phyloP scores from a whole-genome alignment of 2,113 vertebrate genomes.

The Muntiacus reevesi region DNA sequence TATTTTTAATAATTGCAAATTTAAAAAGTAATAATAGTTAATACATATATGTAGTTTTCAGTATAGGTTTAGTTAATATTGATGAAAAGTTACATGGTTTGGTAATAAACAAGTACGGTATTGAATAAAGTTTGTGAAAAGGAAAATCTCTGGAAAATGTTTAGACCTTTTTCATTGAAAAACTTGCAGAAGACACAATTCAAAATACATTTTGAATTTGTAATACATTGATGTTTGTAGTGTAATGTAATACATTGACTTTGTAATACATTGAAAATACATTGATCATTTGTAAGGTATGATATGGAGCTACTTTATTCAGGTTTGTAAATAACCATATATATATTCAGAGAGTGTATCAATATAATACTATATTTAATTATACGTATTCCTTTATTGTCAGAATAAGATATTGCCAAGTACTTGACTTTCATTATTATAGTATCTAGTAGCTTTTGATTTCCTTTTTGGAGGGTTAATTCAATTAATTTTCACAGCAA shows the following conservation, averaged over 20 bases:
- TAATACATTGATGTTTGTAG: neutral
- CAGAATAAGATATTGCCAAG: conserved; percentile 28
- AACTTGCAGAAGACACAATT: neutral
- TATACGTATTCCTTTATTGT: conserved; percentile 35
- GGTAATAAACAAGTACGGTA: neutral
- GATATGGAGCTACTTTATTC: neutral
- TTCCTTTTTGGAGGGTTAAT: conserved; percentile 7
- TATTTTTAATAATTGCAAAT: conserved; percentile 33
- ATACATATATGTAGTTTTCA: neutral
- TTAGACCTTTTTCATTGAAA: conserved; percentile 17
- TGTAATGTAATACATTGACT: neutral
- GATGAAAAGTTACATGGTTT: neutral
- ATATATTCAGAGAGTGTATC: neutral
- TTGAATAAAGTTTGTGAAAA: conserved; percentile 37
- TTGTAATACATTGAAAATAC: neutral
- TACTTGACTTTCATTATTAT: conserved; percentile 39
- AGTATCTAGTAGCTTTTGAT: conserved; percentile 27
- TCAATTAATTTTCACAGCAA: conserved; percentile 26
- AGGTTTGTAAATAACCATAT: neutral
- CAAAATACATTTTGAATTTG: neutral
- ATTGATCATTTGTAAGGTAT: conserved; percentile 15
- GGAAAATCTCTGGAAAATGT: conserved; percentile 9
- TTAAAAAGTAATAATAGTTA: neutral
- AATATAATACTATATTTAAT: neutral
- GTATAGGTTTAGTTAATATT: neutral